Base-by-base conservation (phyloP, 1,140 invertebrate species). In the Frieseomelitta varia region DNA sequence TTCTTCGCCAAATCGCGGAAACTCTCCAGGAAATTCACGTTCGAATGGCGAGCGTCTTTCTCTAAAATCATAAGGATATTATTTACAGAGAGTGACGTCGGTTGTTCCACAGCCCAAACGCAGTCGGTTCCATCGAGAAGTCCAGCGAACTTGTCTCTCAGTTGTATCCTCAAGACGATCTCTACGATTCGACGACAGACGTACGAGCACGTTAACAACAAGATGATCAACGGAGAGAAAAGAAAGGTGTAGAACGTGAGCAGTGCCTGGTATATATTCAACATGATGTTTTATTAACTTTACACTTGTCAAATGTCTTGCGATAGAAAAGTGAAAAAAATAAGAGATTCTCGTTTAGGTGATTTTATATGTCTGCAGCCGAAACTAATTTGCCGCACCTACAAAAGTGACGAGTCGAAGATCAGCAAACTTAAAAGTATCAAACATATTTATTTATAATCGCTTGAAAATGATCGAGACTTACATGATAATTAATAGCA, bases 71-170 rank as follows among this genome's bases (percentile, higher is more conserved):
- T 93, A 0, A 96, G 87, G 8, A 95, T 93, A 67, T 95, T 95
- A 21, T 95, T 95, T 21, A 95, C 85, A 39, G 94, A 94, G 11
- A 91, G 89, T 0, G 93, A 93, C 2, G 91, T 84, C 3, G 94
- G 86, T 34, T 95, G 93, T 90, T 96, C 95, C 6, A 95, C 74
- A 55, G 95, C 94, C 95, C 95, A 96, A 72, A 96, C 93, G 2
- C 93, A 93, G 87, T 96, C 95, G 63, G 94, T 94, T 30, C 95
- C 95, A 14, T 95, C 92, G 10, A 96, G 86, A 24, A 95, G 93
- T 69, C 92, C 92, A 0, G 90, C 93, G 81, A 95, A 95, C 67
- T 92, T 90, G 17, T 92, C 90, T 12, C 74, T 81, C 11, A 89
- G 63, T 27, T 87, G 76, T 30, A 87, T 39, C 72, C 69, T 85